Evolutionary conservation across 2,888 invertebrate species (phyloP).

Genomic region (Melolontha melolontha): DNA sequence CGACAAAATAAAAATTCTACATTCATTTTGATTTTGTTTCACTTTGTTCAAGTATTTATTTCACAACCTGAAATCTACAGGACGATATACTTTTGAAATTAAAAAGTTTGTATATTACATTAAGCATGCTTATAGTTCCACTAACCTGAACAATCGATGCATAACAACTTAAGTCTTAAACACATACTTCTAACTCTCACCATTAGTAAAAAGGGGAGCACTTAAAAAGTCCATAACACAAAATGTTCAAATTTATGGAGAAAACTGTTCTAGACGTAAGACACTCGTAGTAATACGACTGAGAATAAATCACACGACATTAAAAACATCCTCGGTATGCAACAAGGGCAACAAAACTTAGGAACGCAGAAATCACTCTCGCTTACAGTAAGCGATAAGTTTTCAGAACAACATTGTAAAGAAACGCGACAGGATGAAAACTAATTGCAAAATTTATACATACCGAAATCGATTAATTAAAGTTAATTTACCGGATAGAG

Average conservation of each 20-base stretch:
- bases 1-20: too few species aligned
- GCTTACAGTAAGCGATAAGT: neutral
- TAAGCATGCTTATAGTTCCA: constrained; percentile 42
- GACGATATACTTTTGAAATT: neutral
- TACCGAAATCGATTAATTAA: constrained; percentile 39
- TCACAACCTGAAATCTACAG: neutral
- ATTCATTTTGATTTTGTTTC: too few species aligned
- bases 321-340: constrained; percentile 29
- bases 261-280: neutral
- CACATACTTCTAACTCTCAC: constrained; percentile 62
- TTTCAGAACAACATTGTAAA: neutral
- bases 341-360: constrained; percentile 20
- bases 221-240: constrained; percentile 2
- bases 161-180: constrained; percentile 68
- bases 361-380: constrained; percentile 4
- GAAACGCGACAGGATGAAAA: constrained; percentile 11
- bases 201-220: constrained; percentile 50
- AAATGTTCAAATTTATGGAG: neutral
- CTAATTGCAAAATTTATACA: constrained; percentile 36
- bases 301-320: constrained; percentile 26
- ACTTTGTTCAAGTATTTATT: too few species aligned
- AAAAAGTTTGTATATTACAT: neutral
- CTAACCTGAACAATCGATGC: constrained; percentile 71
- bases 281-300: neutral
- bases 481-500: constrained; percentile 33